These are phyloP conservation scores for Zosterops hypoxanthus DNA, from an alignment of 2,113 vertebrate species.

Conservation along the genomic window DNA sequence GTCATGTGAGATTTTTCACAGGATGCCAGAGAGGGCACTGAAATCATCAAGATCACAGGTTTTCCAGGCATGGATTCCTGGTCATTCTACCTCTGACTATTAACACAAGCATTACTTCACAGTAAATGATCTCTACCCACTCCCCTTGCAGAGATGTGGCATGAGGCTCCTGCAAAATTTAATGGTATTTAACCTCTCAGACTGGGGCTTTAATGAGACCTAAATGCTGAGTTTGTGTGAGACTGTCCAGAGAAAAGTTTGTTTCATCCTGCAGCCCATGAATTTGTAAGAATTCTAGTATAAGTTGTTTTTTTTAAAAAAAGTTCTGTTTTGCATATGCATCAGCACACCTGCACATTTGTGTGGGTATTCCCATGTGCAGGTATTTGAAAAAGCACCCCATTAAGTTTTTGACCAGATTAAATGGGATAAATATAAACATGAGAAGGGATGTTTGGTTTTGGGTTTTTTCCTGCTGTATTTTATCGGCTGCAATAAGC, in stretches of 20 bases:
- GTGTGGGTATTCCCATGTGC: neutral
- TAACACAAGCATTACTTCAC: conserved; percentile 64
- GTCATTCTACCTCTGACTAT: conserved; percentile 52
- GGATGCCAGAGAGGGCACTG: conserved; percentile 51
- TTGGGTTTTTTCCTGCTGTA: neutral
- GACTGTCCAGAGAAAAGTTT: neutral
- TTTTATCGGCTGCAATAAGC: neutral
- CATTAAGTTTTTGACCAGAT: neutral
- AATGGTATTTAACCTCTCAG: neutral
- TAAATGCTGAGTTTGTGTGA: neutral
- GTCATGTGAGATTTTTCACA: conserved; percentile 62
- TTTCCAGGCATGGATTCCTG: neutral
- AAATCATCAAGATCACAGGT: conserved; percentile 56
- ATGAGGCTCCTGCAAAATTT: neutral
- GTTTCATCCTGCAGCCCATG: neutral
- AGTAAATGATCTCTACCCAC: neutral
- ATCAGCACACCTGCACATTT: neutral
- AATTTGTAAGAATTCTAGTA: neutral
- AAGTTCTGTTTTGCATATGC: neutral
- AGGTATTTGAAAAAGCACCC: neutral
- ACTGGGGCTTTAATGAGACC: neutral
- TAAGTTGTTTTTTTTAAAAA: too few species aligned
- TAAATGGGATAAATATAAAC: neutral
- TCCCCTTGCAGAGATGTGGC: neutral
- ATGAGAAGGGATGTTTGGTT: neutral